Base-by-base conservation (phyloP, 2,113 vertebrate species). In the Tachuris rubrigastra region DNA sequence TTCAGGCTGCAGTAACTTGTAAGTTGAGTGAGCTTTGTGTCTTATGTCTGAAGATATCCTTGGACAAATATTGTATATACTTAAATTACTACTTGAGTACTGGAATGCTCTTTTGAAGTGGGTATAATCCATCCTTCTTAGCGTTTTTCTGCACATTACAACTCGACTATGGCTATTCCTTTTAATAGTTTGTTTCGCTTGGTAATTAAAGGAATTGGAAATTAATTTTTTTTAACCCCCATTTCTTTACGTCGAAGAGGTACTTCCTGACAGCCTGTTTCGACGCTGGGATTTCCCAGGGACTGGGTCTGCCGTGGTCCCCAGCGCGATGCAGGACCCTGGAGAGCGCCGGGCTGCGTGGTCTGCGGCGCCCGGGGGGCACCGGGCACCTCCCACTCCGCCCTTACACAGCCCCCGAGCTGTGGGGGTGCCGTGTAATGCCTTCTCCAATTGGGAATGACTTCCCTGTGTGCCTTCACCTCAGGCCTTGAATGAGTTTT, bases 391-490 rank as follows among this genome's bases (percentile, higher is more conserved):
- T 17, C 35, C 28, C 7, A 14, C 12, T 6, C 5, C 14, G 14
- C 35, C 4, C 4, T 47, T 22, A 35, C 22, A 2, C 59, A 6
- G 33, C 15, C 27, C 20, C 53, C 6, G 4, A 1, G 17, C 47
- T 18, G 14, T 16, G 27, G 27, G 9, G 8, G 1, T 37, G 33
- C 42, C 3, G 4, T 9, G 4, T 8, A 1, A 1, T 1, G 24
- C 2, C 0, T 5, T 5, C 53, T 31, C 12, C 2, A 0, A 0
- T 7, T 10, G 33, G 23, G 9, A 2, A 10, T 5, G 39, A 52
- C 10, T 31, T 22, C 16, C 16, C 23, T 19, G 4, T 2, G 27
- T 1, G 0, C 2, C 28, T 17, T 59, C 39, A 0, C 14, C 49
- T 39, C 18, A 0, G 63, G 10, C 28, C 56, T 31, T 33, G 2